A percentile compares a stretch with the other conserved stretches of the same genome.
These are phyloP conservation scores for Bradypodion ventrale DNA, from an alignment of 2,797 vertebrate species.

Conservation along the genomic window DNA sequence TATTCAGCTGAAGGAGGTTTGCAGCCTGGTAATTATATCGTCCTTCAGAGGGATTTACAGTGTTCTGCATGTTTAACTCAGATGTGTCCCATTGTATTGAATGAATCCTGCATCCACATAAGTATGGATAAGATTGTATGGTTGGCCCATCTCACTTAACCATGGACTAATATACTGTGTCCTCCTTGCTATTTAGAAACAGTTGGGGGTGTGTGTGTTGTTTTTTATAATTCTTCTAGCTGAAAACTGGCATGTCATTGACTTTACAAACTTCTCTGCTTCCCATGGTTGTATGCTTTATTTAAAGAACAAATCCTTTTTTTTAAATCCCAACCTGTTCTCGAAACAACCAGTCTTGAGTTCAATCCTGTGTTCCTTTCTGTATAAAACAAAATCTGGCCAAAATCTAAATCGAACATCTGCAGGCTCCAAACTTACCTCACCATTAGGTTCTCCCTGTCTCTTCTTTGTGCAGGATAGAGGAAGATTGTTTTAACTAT, in stretches of 20 bases:
- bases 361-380: neutral
- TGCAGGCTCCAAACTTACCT: conserved; percentile 60
- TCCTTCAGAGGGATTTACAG: neutral
- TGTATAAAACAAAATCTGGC: neutral
- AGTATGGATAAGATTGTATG: no score
- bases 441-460: conserved; percentile 15
- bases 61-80: neutral
- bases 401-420: conserved; percentile 20
- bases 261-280: neutral
- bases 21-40: no score
- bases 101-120: no score
- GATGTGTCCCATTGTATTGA: no score
- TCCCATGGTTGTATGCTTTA: conserved; percentile 1
- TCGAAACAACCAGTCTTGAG: neutral
- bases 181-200: neutral
- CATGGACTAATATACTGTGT: neutral
- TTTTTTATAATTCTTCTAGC: neutral
- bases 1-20: neutral
- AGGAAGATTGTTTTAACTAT: conserved; percentile 39
- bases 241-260: conserved; percentile 41
- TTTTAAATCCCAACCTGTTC: neutral
- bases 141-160: neutral
- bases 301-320: neutral
- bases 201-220: neutral
- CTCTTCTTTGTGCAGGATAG: conserved; percentile 40